Evolutionary conservation across 2,113 vertebrate genomes (phyloP).

Genomic region (Bambusicola thoracicus): DNA sequence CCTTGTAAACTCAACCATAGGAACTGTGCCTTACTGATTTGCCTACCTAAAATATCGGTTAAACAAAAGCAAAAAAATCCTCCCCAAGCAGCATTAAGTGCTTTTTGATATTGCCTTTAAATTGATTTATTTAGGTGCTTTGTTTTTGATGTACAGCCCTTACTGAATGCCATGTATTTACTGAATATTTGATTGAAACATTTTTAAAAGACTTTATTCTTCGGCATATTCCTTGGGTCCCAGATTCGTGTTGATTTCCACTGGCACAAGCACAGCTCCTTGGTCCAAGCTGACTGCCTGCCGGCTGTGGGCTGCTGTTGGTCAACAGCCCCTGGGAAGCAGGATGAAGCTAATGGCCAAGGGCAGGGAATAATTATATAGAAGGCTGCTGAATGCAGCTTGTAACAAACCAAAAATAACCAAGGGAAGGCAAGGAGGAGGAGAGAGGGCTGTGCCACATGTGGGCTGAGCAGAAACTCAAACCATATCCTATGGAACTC

Average conservation of each 20-base stretch:
- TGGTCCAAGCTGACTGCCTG: background rate
- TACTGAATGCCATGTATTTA: background rate
- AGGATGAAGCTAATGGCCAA: constrained; percentile 39
- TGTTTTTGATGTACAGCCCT: background rate
- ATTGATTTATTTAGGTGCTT: background rate
- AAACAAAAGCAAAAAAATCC: background rate
- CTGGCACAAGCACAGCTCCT: background rate
- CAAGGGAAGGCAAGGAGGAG: background rate
- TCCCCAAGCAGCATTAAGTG: background rate
- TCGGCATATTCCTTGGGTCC: background rate
- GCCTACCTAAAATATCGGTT: background rate
- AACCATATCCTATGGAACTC: background rate
- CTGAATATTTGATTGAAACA: background rate
- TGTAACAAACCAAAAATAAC: constrained; percentile 22
- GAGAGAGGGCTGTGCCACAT: background rate
- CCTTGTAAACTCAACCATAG: background rate
- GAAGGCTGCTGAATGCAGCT: constrained; percentile 50
- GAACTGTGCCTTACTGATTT: background rate
- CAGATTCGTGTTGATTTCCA: constrained; percentile 1
- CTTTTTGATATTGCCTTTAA: constrained; percentile 1
- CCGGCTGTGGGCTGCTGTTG: background rate
- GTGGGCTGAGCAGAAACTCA: accelerated
- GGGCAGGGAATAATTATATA: constrained; percentile 37
- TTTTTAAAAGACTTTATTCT: background rate
- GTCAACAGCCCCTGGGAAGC: background rate